Conservation (phyloP, 1,140 invertebrate species). For the Pemphigus obesinymphae region DNA sequence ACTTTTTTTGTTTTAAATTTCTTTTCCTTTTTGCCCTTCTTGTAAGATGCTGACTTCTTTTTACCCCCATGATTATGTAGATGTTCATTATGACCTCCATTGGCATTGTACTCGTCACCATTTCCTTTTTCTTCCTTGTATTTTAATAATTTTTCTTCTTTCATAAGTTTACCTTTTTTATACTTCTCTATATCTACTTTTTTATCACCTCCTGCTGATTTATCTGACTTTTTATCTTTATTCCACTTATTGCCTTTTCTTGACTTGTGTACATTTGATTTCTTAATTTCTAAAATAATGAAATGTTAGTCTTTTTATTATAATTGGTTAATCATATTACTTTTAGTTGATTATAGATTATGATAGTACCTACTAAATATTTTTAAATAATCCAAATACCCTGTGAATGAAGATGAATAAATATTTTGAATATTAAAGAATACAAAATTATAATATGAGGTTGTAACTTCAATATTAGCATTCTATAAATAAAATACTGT, state of each 20-base stretch:
- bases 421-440: no score
- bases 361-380: no score
- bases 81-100: not conserved
- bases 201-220: not conserved
- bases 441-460: no score
- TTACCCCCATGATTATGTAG: not conserved
- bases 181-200: not conserved
- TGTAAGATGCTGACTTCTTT: not conserved
- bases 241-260: no score
- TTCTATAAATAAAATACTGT: no score
- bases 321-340: no score
- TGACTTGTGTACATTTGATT: not conserved
- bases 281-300: not conserved
- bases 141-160: conserved; percentile 14
- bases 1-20: conserved; percentile 32
- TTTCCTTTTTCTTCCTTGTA: not conserved
- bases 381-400: no score
- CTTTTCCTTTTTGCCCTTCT: conserved; percentile 15
- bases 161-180: not conserved
- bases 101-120: not conserved
- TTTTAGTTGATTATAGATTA: no score
- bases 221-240: not conserved
- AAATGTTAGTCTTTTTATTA: not conserved
- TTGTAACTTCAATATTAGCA: no score
- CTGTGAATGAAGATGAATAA: no score